Percentiles rank a stretch among this genome's conserved stretches.
Conservation (phyloP, 2,888 invertebrate genomes). For the Limulus polyphemus region DNA sequence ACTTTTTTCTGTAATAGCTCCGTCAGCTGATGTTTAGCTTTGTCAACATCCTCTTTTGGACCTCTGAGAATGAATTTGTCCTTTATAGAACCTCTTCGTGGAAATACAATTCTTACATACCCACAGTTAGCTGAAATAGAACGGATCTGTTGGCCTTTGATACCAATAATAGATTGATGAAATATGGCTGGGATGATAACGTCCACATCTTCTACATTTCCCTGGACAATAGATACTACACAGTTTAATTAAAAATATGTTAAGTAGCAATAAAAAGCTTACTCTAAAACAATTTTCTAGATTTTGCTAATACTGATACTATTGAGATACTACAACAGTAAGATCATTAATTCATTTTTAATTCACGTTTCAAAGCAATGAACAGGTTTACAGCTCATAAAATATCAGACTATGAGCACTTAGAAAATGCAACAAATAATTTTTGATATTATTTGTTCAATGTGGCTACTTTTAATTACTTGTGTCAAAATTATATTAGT, state of each 20-base stretch:
- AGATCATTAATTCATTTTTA: too few relatives aligned
- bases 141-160: conserved; percentile 81
- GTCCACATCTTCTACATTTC: conserved; percentile 75
- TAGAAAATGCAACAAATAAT: too few relatives aligned
- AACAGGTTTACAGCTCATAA: too few relatives aligned
- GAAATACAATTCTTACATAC: conserved; percentile 93
- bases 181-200: conserved; percentile 80
- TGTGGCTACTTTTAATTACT: too few relatives aligned
- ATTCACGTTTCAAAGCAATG: too few relatives aligned
- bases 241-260: background rate
- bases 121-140: conserved; percentile 93
- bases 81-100: conserved; percentile 74
- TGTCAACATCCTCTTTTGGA: conserved; percentile 87
- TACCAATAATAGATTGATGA: conserved; percentile 85
- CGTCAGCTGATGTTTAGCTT: conserved; percentile 65
- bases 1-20: conserved; percentile 43
- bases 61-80: conserved; percentile 84
- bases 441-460: too few relatives aligned
- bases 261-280: background rate
- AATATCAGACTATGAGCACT: too few relatives aligned
- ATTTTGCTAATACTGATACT: too few relatives aligned
- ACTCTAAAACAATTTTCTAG: background rate
- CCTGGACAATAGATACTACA: conserved; percentile 38
- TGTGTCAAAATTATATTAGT: too few relatives aligned
- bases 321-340: too few relatives aligned